Base-by-base conservation (phyloP, 2,888 invertebrate genomes). In the Alentia gelatinosa region DNA sequence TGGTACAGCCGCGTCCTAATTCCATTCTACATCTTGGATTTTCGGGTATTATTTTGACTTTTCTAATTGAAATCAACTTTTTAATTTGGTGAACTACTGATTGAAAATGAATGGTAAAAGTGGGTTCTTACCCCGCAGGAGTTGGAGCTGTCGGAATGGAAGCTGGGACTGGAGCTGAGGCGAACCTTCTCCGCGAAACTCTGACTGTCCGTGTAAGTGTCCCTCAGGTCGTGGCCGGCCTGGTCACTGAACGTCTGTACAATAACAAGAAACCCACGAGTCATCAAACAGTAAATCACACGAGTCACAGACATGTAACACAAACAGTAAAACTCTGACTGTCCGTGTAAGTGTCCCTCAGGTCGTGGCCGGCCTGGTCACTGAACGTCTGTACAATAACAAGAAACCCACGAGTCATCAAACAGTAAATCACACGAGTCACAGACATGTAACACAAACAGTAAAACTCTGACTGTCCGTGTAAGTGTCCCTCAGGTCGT, bases 61-160 rank as follows among this genome's bases (percentile, higher is more conserved):
- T n/a, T n/a, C n/a, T n/a, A n/a, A n/a, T n/a, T n/a, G n/a, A n/a
- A n/a, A n/a, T n/a, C n/a, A n/a, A n/a, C n/a, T n/a, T n/a, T n/a
- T n/a, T n/a, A n/a, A n/a, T n/a, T n/a, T n/a, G n/a, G n/a, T n/a
- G n/a, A n/a, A n/a, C n/a, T n/a, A 12, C 7, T 42, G 15, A 15
- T 7, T 42, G 9, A 42, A n/a, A n/a, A 7, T 68, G 7, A 12
- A 68, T 68, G 47, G 47, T 63, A 63, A 26, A 5, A 5, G 63
- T 15, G 63, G 9, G 19, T 63, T 1, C 86, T 40, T 86, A 86
- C 86, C 26, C 86, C 47, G 47, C 86, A 86, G n/a, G 86, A 86
- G 86, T 47, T 86, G 7, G 42, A 42, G 86, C 86, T 86, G 86
- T 86, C 86, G 42, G 86, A 86, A 47, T 86, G 40, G 30, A 47